Evolutionary conservation across 2,113 vertebrate genomes (phyloP).

Genomic region (Phoxinus phoxinus): DNA sequence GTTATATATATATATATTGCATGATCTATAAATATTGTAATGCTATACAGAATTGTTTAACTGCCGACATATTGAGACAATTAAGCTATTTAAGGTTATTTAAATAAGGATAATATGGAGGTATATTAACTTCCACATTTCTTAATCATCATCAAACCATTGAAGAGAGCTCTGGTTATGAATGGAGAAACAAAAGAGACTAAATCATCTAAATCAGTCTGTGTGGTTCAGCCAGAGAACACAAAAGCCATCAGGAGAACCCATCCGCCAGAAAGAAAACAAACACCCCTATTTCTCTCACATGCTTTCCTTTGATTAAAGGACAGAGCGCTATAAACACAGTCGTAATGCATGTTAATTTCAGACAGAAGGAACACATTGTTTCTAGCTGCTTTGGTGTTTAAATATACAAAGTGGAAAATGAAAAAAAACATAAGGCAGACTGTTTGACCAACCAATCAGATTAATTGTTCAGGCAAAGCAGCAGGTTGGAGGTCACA

Average conservation of each 20-base stretch:
- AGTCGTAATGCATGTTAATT: conserved; percentile 9
- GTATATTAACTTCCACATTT: conserved; percentile 14
- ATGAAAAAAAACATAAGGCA: not conserved
- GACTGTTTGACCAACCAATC: conserved; percentile 8
- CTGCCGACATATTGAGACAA: conserved; percentile 21
- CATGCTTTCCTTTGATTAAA: conserved; percentile 46
- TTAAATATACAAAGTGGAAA: not conserved
- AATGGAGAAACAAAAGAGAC: not conserved
- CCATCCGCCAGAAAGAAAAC: conserved; percentile 25
- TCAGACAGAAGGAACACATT: conserved; percentile 13
- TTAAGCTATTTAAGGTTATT: not conserved
- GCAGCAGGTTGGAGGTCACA: not conserved
- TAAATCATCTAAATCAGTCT: conserved; percentile 15
- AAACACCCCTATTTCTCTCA: conserved; percentile 37
- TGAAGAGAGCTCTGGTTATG: not conserved
- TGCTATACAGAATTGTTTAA: not conserved
- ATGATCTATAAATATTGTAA: not conserved
- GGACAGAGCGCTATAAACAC: conserved; percentile 23
- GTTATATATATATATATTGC: conserved; percentile 8
- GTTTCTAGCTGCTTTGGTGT: not conserved
- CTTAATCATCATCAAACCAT: conserved; percentile 1
- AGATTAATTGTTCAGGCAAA: not conserved
- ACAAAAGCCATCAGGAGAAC: conserved; percentile 17
- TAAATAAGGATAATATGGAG: conserved; percentile 1
- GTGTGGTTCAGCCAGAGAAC: conserved; percentile 26